Percentiles rank a stretch among this genome's conserved stretches.
phyloP scores from a whole-genome alignment of 2,888 invertebrate genomes.

The Pachliopta kotzebuea region DNA sequence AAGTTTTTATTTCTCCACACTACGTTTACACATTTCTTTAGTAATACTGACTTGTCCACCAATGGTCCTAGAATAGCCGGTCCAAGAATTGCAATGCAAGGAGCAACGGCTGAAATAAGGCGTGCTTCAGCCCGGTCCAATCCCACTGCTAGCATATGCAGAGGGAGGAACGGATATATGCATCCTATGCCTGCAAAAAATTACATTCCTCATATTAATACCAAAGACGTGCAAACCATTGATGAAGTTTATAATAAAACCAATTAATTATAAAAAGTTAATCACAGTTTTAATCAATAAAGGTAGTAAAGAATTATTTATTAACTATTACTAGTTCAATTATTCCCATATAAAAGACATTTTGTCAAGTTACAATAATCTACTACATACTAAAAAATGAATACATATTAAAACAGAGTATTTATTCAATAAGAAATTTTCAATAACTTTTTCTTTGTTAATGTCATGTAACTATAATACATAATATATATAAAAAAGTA shows the following conservation, averaged over 20 bases:
- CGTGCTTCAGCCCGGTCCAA: slow-evolving; percentile 87
- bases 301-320: too few species aligned
- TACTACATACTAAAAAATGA: too few species aligned
- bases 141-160: slow-evolving; percentile 88
- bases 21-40: neutral
- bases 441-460: too few species aligned
- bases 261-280: too few species aligned
- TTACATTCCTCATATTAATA: neutral
- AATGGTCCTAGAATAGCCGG: slow-evolving; percentile 89
- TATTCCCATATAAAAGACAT: too few species aligned
- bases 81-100: slow-evolving; percentile 88
- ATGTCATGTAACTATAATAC: too few species aligned
- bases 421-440: too few species aligned
- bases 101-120: slow-evolving; percentile 88
- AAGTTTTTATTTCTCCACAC: neutral
- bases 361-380: too few species aligned
- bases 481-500: too few species aligned
- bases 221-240: neutral
- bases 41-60: slow-evolving; percentile 84
- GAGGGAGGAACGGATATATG: slow-evolving; percentile 89
- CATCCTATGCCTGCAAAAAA: slow-evolving; percentile 86
- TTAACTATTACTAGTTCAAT: too few species aligned
- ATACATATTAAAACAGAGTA: too few species aligned
- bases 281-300: too few species aligned
- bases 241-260: neutral